phyloP scores from a whole-genome alignment of 2,888 invertebrate species.

The Harpalus rubripes region DNA sequence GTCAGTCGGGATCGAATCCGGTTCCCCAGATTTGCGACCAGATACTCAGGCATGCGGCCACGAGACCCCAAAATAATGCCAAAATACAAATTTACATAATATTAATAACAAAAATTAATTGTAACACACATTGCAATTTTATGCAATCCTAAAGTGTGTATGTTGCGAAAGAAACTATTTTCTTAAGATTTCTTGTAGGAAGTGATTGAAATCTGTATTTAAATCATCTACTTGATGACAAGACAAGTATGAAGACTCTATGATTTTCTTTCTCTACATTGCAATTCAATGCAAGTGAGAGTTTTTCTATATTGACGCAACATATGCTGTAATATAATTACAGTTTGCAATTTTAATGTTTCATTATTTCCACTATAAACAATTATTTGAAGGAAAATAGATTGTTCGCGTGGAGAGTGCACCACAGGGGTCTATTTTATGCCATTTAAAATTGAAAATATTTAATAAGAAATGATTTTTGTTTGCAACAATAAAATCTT shows the following conservation, averaged over 20 bases:
- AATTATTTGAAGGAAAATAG: not conserved
- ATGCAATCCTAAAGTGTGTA: not conserved
- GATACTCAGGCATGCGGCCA: too few relatives aligned
- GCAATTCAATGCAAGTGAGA: conserved; percentile 38
- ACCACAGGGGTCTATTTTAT: too few relatives aligned
- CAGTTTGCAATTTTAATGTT: conserved; percentile 35
- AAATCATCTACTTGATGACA: conserved; percentile 23
- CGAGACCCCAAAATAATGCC: too few relatives aligned
- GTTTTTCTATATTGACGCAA: conserved; percentile 33
- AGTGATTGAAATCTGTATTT: not conserved
- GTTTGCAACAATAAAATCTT: too few relatives aligned
- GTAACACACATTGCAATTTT: not conserved
- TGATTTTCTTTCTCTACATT: not conserved
- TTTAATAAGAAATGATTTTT: too few relatives aligned
- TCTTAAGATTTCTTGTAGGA: conserved; percentile 32
- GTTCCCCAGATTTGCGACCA: too few relatives aligned
- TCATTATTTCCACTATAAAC: not conserved
- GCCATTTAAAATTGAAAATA: too few relatives aligned
- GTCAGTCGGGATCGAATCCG: too few relatives aligned
- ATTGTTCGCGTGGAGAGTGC: too few relatives aligned
- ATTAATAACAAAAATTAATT: not conserved
- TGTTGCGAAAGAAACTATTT: conserved; percentile 8
- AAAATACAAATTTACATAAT: not conserved
- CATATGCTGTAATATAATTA: conserved; percentile 26
- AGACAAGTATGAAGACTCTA: not conserved